Evolutionary conservation across 2,888 invertebrate species (phyloP).

Genomic region (Catocala fraxini): DNA sequence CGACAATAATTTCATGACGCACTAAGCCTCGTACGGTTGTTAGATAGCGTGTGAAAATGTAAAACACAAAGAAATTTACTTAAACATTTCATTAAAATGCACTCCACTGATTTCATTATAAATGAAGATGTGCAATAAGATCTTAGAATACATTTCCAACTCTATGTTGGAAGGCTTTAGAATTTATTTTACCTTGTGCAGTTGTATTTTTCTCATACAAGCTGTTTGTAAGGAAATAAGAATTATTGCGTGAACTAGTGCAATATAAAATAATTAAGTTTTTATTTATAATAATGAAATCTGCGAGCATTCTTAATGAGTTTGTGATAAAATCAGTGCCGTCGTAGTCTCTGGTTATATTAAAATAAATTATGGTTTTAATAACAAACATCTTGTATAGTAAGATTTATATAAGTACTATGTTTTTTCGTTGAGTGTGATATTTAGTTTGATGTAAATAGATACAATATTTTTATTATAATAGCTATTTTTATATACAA

Average conservation of each 20-base stretch:
- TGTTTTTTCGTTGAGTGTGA: no score
- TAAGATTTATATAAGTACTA: no score
- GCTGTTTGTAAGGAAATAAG: slow-evolving; percentile 46
- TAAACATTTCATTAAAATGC: slow-evolving; percentile 59
- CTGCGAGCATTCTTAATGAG: background rate
- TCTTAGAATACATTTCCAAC: slow-evolving; percentile 27
- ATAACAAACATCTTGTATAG: background rate
- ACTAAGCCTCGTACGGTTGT: slow-evolving; percentile 27
- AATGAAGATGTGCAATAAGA: slow-evolving; percentile 39
- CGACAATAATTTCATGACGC: slow-evolving; percentile 19
- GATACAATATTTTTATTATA: no score
- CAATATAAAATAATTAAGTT: slow-evolving; percentile 39
- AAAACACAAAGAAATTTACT: slow-evolving; percentile 50
- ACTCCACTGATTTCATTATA: slow-evolving; percentile 48
- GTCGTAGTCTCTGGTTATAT: no score
- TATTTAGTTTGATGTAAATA: no score
- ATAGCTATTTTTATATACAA: no score
- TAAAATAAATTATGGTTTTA: background rate
- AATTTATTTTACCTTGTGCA: slow-evolving; percentile 23
- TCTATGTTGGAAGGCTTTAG: slow-evolving; percentile 10
- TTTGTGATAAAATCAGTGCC: background rate
- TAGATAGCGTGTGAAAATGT: slow-evolving; percentile 53
- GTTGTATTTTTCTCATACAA: slow-evolving; percentile 24
- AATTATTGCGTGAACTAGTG: slow-evolving; percentile 32
- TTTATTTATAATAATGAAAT: slow-evolving; percentile 37